These are phyloP conservation scores for Girardinichthys multiradiatus DNA, from an alignment of 2,113 vertebrate genomes.

Conservation along the genomic window DNA sequence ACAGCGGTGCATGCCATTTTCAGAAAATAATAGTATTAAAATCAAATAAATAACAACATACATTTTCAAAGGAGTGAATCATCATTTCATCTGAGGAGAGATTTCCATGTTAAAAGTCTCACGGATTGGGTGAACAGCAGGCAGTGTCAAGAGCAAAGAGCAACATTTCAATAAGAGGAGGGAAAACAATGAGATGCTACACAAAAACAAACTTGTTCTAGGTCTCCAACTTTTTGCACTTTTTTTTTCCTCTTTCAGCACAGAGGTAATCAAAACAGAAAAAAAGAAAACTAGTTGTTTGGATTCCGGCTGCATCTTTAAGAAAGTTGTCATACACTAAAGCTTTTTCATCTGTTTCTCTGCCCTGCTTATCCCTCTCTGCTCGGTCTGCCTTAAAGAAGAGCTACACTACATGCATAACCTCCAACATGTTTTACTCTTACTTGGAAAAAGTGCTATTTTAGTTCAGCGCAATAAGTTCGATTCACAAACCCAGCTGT, in stretches of 20 bases:
- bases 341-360: constrained; percentile 64
- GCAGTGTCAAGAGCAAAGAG: constrained; percentile 74
- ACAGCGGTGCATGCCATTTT: constrained; percentile 79
- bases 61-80: constrained; percentile 70
- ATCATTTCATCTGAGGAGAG: constrained; percentile 55
- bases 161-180: constrained; percentile 55
- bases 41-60: constrained; percentile 74
- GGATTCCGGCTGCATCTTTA: constrained; percentile 74
- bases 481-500: constrained; percentile 32
- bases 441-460: constrained; percentile 79
- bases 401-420: constrained; percentile 65
- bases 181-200: constrained; percentile 52
- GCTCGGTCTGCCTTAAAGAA: constrained; percentile 45
- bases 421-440: constrained; percentile 56
- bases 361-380: constrained; percentile 11
- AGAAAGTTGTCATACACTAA: constrained; percentile 67
- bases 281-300: constrained; percentile 60
- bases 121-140: constrained; percentile 80
- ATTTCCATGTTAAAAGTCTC: constrained; percentile 56
- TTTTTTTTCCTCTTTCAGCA: constrained; percentile 11
- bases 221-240: constrained; percentile 35
- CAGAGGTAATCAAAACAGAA: constrained; percentile 62
- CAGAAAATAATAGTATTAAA: constrained; percentile 29
- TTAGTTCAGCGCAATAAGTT: constrained; percentile 60
- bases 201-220: constrained; percentile 63